Evolutionary conservation across 2,797 vertebrate genomes (phyloP).

Genomic region (Bovichtus diacanthus): DNA sequence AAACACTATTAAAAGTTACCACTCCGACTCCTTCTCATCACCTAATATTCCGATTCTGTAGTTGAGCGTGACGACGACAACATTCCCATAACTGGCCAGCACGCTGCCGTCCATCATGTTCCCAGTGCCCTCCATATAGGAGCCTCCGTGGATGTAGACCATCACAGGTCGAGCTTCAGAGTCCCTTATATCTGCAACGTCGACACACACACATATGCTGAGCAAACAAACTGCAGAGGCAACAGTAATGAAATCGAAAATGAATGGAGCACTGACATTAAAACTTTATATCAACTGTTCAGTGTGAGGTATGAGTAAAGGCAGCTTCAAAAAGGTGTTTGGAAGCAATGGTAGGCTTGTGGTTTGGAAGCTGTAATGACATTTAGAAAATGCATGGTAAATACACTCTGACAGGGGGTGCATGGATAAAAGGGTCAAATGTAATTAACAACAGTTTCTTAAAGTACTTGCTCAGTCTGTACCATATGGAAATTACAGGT

Average conservation of each 20-base stretch:
- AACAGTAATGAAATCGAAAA: slow-evolving; percentile 60
- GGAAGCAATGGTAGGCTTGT: slow-evolving; percentile 68
- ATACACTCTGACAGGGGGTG: slow-evolving; percentile 49
- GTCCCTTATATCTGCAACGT: slow-evolving; percentile 84
- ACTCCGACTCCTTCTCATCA: slow-evolving; percentile 77
- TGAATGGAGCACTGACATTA: slow-evolving; percentile 55
- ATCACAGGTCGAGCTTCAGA: slow-evolving; percentile 96
- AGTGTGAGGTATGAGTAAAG: slow-evolving; percentile 67
- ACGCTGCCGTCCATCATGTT: slow-evolving; percentile 99
- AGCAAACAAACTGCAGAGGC: slow-evolving; percentile 63
- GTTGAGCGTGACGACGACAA: slow-evolving; percentile 98
- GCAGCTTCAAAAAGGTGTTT: slow-evolving; percentile 60
- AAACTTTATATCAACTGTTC: slow-evolving; percentile 64
- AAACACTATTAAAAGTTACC: slow-evolving; percentile 36
- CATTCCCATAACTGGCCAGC: slow-evolving; percentile 98
- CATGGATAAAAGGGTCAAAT: slow-evolving; percentile 56
- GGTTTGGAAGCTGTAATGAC: slow-evolving; percentile 74
- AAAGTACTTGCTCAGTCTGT: too few species aligned
- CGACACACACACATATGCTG: slow-evolving; percentile 53
- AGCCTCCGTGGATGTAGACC: slow-evolving; percentile 99
- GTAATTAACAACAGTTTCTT: slow-evolving; percentile 42
- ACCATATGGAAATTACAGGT: background rate
- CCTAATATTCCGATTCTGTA: slow-evolving; percentile 97
- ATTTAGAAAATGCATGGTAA: slow-evolving; percentile 66
- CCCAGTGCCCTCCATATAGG: slow-evolving; percentile 99